Conservation (phyloP, 1,140 invertebrate species). For the Callitettix versicolor region DNA sequence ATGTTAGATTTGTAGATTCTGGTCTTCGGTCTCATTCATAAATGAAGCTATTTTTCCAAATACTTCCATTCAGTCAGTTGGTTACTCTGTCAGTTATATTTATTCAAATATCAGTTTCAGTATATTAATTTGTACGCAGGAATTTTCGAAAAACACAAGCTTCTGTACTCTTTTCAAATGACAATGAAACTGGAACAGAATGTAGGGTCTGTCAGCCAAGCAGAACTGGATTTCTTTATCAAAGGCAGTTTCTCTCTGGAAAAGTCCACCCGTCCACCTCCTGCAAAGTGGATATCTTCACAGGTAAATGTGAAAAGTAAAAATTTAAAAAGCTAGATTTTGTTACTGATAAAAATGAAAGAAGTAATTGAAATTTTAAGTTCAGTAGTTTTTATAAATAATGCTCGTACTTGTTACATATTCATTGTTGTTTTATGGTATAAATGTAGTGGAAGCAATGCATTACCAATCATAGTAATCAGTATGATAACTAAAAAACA, state of each 20-base stretch:
- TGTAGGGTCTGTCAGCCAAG: conserved; percentile 45
- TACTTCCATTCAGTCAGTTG: no score
- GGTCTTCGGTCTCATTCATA: no score
- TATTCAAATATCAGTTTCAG: no score
- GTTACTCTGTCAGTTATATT: no score
- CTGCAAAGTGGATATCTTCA: conserved; percentile 57
- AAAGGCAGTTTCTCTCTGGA: conserved; percentile 70
- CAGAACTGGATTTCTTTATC: conserved; percentile 81
- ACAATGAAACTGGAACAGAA: conserved; percentile 68
- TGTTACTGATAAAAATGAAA: conserved; percentile 7
- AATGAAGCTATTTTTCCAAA: no score
- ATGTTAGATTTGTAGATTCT: no score
- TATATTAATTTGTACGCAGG: conserved; percentile 34
- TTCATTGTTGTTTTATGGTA: conserved; percentile 5
- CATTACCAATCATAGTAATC: no score
- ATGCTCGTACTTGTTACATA: background rate
- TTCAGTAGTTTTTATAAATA: background rate
- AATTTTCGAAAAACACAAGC: conserved; percentile 82
- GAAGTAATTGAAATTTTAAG: background rate
- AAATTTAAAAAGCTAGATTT: conserved; percentile 19
- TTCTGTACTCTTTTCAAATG: conserved; percentile 85
- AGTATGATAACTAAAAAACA: no score
- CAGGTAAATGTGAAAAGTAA: no score
- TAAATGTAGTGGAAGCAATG: no score
- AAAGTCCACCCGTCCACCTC: conserved; percentile 52